Evolutionary conservation across 1,140 invertebrate genomes (phyloP), one percentile per base, ranked within the genome.

Genomic region (Drosophila ercepeae): DNA sequence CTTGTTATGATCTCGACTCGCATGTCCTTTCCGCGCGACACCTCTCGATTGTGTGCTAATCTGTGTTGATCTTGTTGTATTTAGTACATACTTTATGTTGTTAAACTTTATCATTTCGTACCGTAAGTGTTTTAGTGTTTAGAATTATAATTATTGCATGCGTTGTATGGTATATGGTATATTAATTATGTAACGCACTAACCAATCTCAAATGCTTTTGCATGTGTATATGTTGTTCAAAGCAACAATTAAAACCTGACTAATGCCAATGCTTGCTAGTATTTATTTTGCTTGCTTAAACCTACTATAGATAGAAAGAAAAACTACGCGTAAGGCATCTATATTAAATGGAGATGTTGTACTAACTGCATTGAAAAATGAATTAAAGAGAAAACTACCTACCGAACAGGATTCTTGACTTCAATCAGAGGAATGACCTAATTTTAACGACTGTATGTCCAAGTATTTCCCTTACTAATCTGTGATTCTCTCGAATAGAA

Each of bases 401-500:
- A 58, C 61, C 55, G 57, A 76, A 76, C 74, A 75, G 72, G 74
- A 76, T 70, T 75, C 72, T 78, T 89, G 51, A 88, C 58, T 59
- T 70, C 42, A 60, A 68, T 45, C 25, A 48, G 55, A 60, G 18
- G 51, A 83, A 75, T 79, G 71, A 79, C 42, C 55, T 32, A 52
- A 67, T 58, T 74, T 44, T 67, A 54, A 53, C 39, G 64, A 53
- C 27, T 1, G 14, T 54, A 25, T 52, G 46, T 39, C 25, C 8
- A 51, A 0, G 32, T 65, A 64, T 29, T 18, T 19, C 48, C 54
- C 70, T 41, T 51, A 75, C 64, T 82, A 91, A 82, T 91, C 78
- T 51, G 53, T 77, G 19, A 72, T 78, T 92, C 65, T 78, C 51
- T 11, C 41, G 16, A 68, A 81, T 75, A 92, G 95, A 95, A 92